These are phyloP conservation scores for Scalopus aquaticus DNA, from an alignment of 2,113 vertebrate genomes.

Conservation along the genomic window DNA sequence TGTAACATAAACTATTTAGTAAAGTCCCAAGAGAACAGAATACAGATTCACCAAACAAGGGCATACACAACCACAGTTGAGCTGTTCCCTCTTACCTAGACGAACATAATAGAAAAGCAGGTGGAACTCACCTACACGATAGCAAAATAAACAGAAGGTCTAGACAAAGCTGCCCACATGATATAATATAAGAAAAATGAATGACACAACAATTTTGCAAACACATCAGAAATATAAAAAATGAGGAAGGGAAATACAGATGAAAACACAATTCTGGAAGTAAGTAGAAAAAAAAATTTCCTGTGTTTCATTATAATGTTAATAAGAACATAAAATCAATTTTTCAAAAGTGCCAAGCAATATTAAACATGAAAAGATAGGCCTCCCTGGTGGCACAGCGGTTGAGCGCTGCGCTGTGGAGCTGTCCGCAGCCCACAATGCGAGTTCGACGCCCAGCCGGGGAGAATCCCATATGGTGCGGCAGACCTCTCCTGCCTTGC, in stretches of 20 bases:
- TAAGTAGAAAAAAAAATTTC: not conserved
- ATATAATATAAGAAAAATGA: not conserved
- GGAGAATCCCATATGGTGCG: too few relatives aligned
- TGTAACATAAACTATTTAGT: not conserved
- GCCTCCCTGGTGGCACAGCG: too few relatives aligned
- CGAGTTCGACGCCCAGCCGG: too few relatives aligned
- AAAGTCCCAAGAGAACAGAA: not conserved
- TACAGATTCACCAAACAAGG: not conserved
- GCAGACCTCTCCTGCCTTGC: too few relatives aligned
- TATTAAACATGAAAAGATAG: not conserved
- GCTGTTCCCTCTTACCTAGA: not conserved
- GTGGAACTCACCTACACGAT: not conserved
- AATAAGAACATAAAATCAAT: slow-evolving; percentile 28
- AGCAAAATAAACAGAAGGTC: not conserved
- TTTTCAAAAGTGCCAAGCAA: slow-evolving; percentile 16
- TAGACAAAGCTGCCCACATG: not conserved
- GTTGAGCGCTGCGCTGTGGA: too few relatives aligned
- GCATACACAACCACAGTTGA: too few relatives aligned
- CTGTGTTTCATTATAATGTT: not conserved
- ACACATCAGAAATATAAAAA: slow-evolving; percentile 17
- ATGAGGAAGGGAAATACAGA: not conserved
- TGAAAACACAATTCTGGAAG: not conserved
- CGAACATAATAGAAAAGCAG: not conserved
- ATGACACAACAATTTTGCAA: not conserved
- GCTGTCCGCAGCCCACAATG: too few relatives aligned